A percentile compares a stretch with the other conserved stretches of the same genome.
Evolutionary conservation across 2,888 invertebrate genomes (phyloP).

Genomic region (Cataglyphis altisquamis): DNA sequence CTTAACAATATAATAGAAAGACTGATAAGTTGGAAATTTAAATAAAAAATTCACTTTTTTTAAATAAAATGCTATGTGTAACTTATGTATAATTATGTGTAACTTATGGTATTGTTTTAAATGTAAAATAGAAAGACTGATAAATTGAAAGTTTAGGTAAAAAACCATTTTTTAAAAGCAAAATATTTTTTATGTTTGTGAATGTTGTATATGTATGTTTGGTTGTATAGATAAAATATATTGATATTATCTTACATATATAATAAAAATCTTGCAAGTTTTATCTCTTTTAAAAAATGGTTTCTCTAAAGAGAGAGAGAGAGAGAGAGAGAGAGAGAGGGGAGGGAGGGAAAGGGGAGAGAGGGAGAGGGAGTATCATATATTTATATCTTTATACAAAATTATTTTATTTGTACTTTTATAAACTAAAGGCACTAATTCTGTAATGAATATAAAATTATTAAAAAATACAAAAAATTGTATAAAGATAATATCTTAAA

Average conservation of each 20-base stretch:
- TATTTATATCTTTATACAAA: conserved; percentile 9
- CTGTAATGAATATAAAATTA: conserved; percentile 30
- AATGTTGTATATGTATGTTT: neutral
- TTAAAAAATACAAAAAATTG: neutral
- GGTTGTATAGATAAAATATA: neutral
- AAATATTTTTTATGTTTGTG: conserved; percentile 19
- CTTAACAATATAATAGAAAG: conserved; percentile 12
- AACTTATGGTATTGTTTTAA: neutral
- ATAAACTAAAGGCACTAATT: neutral
- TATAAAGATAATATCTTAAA: conserved; percentile 9
- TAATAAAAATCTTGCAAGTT: neutral
- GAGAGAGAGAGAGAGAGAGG: too few species aligned
- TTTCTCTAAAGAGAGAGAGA: neutral
- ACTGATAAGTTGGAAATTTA: conserved; percentile 21
- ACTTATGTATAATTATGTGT: neutral
- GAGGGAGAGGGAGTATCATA: conserved; percentile 15
- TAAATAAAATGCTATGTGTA: conserved; percentile 17
- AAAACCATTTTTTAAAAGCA: conserved; percentile 43
- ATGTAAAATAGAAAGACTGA: conserved; percentile 23
- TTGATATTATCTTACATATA: conserved; percentile 18
- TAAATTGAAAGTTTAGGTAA: conserved; percentile 63
- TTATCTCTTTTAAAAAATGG: neutral
- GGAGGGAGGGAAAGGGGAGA: too few species aligned
- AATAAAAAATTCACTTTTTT: conserved; percentile 66
- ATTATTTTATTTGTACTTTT: conserved; percentile 1